Base-by-base conservation (phyloP, 1,140 invertebrate genomes). In the Temnothorax nylanderi region DNA sequence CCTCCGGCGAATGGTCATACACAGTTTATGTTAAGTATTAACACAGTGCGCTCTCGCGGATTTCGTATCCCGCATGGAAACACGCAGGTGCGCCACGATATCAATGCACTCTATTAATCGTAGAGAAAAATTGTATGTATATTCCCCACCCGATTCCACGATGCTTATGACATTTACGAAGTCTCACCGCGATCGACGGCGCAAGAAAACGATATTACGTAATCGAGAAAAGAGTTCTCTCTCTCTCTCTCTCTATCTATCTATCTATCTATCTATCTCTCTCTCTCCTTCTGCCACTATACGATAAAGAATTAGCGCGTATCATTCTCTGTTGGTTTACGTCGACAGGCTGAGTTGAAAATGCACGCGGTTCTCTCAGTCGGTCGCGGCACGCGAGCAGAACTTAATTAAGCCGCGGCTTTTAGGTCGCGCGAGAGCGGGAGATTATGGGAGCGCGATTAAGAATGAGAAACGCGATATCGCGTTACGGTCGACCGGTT, bases 321-420 rank as follows among this genome's bases (percentile, higher is more conserved):
- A 71, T 81, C 78, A 54, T 72, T 81, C 37, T 81, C 65, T 81
- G 80, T 84, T 84, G 71, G 69, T 84, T 84, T 74, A 75, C 44
- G 69, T 75, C 80, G 80, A 60, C 67, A 72, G 60, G 47, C 49
- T 69, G 47, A 51, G 69, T 84, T 58, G 69, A 64, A 84, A 84
- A 60, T 75, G 56, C 34, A 74, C 54, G 54, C 49, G 65, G 80
- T 60, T 84, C 69, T 54, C 80, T 75, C 80, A 60, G 80, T 84
- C 69, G 54, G 13, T 75, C 69, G 69, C 44, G 80, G 80, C 80
- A 84, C 69, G 80, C 80, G 80, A 84, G 11, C 80, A 84, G 80
- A 84, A 84, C 80, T 84, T 84, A 84, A 84, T 84, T 84, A 84
- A 84, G 80, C 80, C 80, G 69, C 80, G 51, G 80, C 80, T 84